Evolutionary conservation across 1,140 invertebrate species (phyloP).

Genomic region (Yoshiicerus persimilis): DNA sequence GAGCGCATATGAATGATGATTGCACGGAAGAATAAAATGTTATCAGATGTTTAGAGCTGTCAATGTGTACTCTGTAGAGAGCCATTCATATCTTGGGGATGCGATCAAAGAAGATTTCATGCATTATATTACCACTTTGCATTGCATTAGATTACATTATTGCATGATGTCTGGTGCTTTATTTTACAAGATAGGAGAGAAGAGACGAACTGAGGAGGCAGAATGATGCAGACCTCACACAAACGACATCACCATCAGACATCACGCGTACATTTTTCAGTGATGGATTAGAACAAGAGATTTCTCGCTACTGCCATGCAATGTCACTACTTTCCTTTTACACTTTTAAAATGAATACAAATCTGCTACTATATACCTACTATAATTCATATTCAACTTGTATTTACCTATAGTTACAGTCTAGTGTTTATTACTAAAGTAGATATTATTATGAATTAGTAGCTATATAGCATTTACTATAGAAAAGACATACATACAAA

Average conservation of each 20-base stretch:
- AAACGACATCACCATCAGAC: constrained; percentile 21
- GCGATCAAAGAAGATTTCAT: neutral
- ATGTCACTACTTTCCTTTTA: neutral
- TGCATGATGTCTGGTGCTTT: neutral
- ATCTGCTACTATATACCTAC: neutral
- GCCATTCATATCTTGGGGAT: constrained; percentile 1
- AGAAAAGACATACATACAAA: neutral
- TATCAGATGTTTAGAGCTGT: constrained; percentile 43
- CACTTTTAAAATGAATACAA: neutral
- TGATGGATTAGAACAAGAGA: constrained; percentile 34
- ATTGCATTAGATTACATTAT: constrained; percentile 13
- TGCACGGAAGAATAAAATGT: constrained; percentile 38
- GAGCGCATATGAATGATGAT: constrained; percentile 36
- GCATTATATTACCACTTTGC: constrained; percentile 1
- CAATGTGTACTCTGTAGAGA: constrained; percentile 31
- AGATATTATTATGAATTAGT: neutral
- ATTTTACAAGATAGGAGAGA: neutral
- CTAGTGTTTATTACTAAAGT: neutral
- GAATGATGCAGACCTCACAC: constrained; percentile 21
- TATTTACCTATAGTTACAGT: neutral
- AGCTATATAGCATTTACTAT: neutral
- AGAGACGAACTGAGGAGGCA: neutral
- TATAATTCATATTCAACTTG: neutral
- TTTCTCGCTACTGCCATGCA: constrained; percentile 28
- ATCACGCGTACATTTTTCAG: constrained; percentile 31